Evolutionary conservation across 2,888 invertebrate genomes (phyloP).

Genomic region (Rhaphigaster nebulosa): DNA sequence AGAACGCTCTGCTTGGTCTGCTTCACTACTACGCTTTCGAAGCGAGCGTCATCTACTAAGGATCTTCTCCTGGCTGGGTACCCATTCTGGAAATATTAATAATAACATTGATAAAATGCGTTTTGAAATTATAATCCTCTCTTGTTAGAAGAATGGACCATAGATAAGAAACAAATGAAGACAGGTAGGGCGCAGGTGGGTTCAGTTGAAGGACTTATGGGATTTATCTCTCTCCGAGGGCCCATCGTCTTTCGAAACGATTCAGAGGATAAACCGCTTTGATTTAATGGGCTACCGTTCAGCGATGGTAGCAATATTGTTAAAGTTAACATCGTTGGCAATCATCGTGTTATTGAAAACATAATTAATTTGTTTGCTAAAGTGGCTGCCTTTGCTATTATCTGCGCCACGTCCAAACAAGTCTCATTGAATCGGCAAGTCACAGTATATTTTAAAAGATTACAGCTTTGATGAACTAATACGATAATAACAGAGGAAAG

Average conservation of each 20-base stretch:
- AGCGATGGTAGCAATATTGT: not conserved
- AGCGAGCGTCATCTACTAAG: constrained; percentile 96
- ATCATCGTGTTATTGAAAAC: not conserved
- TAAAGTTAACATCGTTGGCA: not conserved
- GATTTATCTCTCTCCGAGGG: constrained; percentile 18
- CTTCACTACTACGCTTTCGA: constrained; percentile 95
- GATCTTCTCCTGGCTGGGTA: constrained; percentile 96
- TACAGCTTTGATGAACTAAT: not conserved
- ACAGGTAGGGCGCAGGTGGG: not conserved
- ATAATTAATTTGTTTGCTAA: not conserved
- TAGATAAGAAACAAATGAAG: not conserved
- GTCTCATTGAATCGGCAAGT: not conserved
- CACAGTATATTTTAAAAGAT: not conserved
- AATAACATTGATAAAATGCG: not conserved
- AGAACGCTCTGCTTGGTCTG: constrained; percentile 94
- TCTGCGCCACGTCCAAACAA: not conserved
- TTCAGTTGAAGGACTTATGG: not conserved
- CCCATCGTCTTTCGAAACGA: constrained; percentile 3
- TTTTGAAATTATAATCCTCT: not conserved
- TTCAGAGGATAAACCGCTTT: not conserved
- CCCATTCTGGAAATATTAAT: constrained; percentile 82
- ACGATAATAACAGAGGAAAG: not conserved
- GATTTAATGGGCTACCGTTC: not conserved
- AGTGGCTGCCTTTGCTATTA: not conserved
- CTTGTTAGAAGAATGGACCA: not conserved